Conservation (phyloP, 2,797 vertebrate species). For the Parauchenoglanis punctatus region DNA sequence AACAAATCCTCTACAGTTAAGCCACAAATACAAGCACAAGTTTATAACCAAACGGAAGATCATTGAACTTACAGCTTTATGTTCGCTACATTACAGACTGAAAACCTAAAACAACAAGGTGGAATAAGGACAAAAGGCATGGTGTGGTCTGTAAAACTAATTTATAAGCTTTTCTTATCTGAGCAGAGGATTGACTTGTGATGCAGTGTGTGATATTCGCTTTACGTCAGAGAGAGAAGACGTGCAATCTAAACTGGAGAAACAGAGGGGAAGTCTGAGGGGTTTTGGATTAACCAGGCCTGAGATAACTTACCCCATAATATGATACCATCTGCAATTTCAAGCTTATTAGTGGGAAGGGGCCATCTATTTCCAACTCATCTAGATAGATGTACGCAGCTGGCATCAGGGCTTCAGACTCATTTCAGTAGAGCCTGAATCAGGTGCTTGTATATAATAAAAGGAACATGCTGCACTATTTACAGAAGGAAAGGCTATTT, state of each 20-base stretch:
- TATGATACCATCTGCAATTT: constrained; percentile 65
- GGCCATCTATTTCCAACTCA: constrained; percentile 44
- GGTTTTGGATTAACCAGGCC: constrained; percentile 52
- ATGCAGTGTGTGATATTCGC: constrained; percentile 16
- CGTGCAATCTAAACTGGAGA: constrained; percentile 25
- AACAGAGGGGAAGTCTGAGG: constrained; percentile 29
- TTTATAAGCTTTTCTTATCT: constrained; percentile 43
- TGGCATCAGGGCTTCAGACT: constrained; percentile 28
- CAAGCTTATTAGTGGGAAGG: constrained; percentile 54
- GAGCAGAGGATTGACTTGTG: constrained; percentile 18
- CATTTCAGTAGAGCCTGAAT: constrained; percentile 12
- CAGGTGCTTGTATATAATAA: background rate
- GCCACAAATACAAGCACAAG: background rate
- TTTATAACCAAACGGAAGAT: background rate
- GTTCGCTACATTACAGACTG: background rate
- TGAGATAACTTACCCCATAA: constrained; percentile 52
- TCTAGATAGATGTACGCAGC: constrained; percentile 48
- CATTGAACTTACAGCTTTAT: background rate
- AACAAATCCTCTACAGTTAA: background rate
- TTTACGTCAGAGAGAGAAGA: constrained; percentile 17
- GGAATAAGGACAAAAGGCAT: background rate
- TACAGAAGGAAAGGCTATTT: background rate
- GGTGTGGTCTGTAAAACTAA: constrained; percentile 7
- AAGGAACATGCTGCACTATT: background rate
- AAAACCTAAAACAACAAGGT: background rate